Conservation (phyloP, 1,140 invertebrate species). For the Babylonia areolata region DNA sequence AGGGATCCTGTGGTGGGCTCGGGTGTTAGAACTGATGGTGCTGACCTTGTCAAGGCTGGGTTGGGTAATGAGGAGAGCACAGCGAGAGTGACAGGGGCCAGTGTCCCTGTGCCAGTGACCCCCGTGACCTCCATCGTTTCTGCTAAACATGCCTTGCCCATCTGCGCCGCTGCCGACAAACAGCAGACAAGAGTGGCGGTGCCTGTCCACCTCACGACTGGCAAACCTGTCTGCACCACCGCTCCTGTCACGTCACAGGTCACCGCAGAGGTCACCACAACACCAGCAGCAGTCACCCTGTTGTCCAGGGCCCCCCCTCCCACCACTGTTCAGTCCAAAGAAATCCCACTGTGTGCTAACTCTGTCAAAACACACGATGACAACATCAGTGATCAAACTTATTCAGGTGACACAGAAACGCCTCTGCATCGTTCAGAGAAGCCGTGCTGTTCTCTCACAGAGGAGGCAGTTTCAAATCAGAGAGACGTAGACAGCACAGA, state of each 20-base stretch:
- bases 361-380: not conserved
- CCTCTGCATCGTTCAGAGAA: too few species aligned
- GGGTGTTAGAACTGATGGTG: not conserved
- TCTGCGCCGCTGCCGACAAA: not conserved
- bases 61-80: not conserved
- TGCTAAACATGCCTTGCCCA: conserved; percentile 12
- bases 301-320: not conserved
- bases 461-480: not conserved
- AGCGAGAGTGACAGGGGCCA: not conserved
- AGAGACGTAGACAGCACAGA: not conserved
- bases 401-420: not conserved
- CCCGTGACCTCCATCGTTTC: not conserved
- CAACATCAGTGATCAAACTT: not conserved
- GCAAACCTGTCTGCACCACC: not conserved
- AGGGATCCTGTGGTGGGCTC: not conserved
- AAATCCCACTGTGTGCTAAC: not conserved
- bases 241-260: not conserved
- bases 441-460: not conserved
- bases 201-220: not conserved
- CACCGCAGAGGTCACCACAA: not conserved
- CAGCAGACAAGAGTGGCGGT: not conserved
- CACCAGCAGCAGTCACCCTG: not conserved
- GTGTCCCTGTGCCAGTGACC: not conserved
- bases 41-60: not conserved
- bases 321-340: not conserved